Evolutionary conservation across 2,797 vertebrate genomes (phyloP).

Genomic region (Eurystomus glaucurus): DNA sequence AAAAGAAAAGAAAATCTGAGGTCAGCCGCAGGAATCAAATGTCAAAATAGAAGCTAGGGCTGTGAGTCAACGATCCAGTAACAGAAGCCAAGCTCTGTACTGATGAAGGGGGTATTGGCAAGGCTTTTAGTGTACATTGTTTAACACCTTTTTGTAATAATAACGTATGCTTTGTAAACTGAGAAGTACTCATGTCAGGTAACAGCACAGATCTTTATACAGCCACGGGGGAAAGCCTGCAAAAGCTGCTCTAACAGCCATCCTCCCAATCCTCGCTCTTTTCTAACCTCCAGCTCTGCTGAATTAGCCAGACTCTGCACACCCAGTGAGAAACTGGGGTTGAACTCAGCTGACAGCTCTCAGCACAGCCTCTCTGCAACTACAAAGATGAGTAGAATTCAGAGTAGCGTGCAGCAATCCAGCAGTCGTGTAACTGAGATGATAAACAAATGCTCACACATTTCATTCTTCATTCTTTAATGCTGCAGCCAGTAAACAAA

Average conservation of each 20-base stretch:
- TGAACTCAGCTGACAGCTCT: accelerated
- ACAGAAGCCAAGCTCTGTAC: background rate
- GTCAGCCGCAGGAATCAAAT: background rate
- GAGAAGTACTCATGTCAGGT: background rate
- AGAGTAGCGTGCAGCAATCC: background rate
- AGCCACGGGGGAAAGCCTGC: background rate
- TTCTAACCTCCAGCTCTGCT: background rate
- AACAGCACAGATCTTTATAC: background rate
- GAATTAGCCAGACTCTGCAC: background rate
- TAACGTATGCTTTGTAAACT: background rate
- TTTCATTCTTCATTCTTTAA: background rate
- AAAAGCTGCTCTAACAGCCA: background rate
- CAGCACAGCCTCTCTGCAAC: background rate
- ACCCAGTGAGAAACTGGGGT: background rate
- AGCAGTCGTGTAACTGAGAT: accelerated
- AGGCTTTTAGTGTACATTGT: background rate
- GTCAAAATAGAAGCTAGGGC: background rate
- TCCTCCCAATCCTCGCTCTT: background rate
- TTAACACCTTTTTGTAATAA: background rate
- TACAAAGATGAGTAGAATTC: background rate
- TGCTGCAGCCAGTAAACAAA: background rate
- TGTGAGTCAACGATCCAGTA: background rate
- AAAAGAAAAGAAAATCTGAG: conserved; percentile 15
- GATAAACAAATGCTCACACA: background rate
- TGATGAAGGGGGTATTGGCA: background rate